phyloP scores from a whole-genome alignment of 1,140 invertebrate species.

The Arctopsyche grandis region DNA sequence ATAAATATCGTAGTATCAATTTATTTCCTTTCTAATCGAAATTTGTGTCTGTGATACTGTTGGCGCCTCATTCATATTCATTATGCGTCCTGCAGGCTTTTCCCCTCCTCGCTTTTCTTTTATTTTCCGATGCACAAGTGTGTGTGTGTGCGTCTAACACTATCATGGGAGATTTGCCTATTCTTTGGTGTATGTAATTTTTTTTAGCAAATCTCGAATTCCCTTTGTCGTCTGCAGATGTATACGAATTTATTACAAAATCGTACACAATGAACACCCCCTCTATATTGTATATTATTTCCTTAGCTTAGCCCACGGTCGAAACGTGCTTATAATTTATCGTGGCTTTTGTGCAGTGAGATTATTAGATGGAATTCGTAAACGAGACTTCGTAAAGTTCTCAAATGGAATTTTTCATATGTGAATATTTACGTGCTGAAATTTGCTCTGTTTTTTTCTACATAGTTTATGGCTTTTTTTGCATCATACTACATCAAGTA shows the following conservation, averaged over 20 bases:
- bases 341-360: background rate
- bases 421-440: too few species aligned
- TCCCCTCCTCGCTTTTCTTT: background rate
- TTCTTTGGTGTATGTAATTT: background rate
- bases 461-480: too few species aligned
- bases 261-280: background rate
- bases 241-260: conserved; percentile 1
- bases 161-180: background rate
- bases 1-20: too few species aligned
- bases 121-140: background rate
- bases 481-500: too few species aligned
- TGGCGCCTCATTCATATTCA: conserved; percentile 16
- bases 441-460: too few species aligned
- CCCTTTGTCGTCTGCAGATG: conserved; percentile 14
- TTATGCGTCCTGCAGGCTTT: background rate
- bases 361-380: background rate
- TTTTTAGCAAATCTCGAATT: background rate
- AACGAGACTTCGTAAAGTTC: background rate
- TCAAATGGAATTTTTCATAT: too few species aligned
- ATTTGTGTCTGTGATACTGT: background rate
- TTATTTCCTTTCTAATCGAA: too few species aligned
- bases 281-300: too few species aligned
- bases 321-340: conserved; percentile 2
- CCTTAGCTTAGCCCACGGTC: background rate
- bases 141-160: background rate